Evolutionary conservation across 2,888 invertebrate species (phyloP).

Genomic region (Nasonovia ribisnigri): DNA sequence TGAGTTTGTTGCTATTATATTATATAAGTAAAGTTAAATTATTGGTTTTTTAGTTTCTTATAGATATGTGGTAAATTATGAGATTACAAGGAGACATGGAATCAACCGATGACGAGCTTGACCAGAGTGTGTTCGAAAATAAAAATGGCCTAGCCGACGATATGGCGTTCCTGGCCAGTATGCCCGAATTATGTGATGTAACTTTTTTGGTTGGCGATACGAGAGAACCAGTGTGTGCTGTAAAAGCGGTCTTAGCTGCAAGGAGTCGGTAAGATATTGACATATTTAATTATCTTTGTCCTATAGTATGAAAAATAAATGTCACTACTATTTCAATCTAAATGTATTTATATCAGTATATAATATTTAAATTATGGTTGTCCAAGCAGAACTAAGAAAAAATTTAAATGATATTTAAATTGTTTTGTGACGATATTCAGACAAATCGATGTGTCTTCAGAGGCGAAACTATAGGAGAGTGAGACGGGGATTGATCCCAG

Average conservation of each 20-base stretch:
- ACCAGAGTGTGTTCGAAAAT: constrained; percentile 79
- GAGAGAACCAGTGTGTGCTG: constrained; percentile 92
- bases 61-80: constrained; percentile 61
- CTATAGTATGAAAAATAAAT: neutral
- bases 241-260: constrained; percentile 88
- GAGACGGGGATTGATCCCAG: too few species aligned
- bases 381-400: too few species aligned
- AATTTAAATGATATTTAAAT: too few species aligned
- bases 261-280: constrained; percentile 77
- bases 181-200: constrained; percentile 97
- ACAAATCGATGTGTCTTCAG: too few species aligned
- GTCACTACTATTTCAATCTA: too few species aligned
- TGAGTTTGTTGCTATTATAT: neutral
- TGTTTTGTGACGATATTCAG: too few species aligned
- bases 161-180: constrained; percentile 95
- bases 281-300: neutral
- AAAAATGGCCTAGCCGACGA: constrained; percentile 93
- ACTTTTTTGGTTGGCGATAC: constrained; percentile 94
- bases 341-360: too few species aligned
- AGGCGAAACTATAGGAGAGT: too few species aligned
- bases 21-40: neutral
- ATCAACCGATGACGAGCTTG: constrained; percentile 64
- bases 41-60: neutral
- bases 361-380: too few species aligned
- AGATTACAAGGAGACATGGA: constrained; percentile 63